Evolutionary conservation across 2,113 vertebrate species (phyloP), one percentile per base, ranked within the genome.

Genomic region (Gopherus evgoodei): DNA sequence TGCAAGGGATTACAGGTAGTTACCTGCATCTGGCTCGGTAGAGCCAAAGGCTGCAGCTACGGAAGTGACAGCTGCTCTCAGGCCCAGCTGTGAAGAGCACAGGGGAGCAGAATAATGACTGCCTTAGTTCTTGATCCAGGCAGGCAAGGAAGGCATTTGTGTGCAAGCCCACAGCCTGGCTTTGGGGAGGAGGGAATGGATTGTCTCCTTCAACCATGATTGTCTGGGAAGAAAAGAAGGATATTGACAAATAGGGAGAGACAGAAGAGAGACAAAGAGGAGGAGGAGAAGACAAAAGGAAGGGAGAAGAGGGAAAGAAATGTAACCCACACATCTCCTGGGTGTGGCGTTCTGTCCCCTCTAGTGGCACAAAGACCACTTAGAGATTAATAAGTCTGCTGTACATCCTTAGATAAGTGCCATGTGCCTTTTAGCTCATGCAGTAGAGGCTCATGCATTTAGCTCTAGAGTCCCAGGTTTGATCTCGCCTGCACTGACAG

Each of bases 91-190:
- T 86, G 97, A 96, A 95, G 92, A 59, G 91, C 21, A 0, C 1
- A 0, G 96, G 95, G 94, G 87, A 95, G 97, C 97, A 97, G 96
- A 93, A 97, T 95, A 91, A 87, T 90, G 16, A 90, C 47, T 0
- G 96, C 94, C 91, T 98, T 92, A 97, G 97, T 97, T 98, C 97
- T 97, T 35, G 19, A 90, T 97, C 97, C 97, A 97, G 97, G 81
- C 81, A 97, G 92, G 9, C 72, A 0, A 97, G 95, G 95, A 96
- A 97, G 96, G 87, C 62, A 81, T 96, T 97, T 84, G 94, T 86
- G 86, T 97, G 97, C 97, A 96, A 98, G 97, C 97, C 95, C 96
- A 97, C 92, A 92, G 96, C 95, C 91, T 86, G 91, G 95, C 83
- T 96, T 91, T 95, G 85, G 80, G 88, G 65, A 80, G 85, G 83